Percentiles rank a stretch among this genome's conserved stretches.
These are phyloP conservation scores for Egretta garzetta DNA, from an alignment of 2,113 vertebrate species.

Conservation along the genomic window DNA sequence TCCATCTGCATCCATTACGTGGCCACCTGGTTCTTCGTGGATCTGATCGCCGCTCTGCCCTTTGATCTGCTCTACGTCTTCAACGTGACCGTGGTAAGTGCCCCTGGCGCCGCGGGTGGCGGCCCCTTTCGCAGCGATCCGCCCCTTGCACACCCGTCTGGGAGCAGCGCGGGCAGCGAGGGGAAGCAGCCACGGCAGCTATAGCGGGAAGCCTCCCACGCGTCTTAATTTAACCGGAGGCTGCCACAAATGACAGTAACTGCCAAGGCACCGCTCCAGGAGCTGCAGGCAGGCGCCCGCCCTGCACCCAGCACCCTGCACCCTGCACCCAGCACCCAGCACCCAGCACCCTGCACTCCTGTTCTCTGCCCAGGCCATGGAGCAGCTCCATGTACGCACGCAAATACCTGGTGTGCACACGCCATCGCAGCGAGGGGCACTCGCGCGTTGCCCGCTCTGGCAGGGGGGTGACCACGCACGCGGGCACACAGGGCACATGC, in stretches of 20 bases:
- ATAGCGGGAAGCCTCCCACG: slow-evolving; percentile 64
- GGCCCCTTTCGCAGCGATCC: not conserved
- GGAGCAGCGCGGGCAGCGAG: not conserved
- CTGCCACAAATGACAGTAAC: not conserved
- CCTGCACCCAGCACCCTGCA: not conserved
- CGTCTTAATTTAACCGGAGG: slow-evolving; percentile 51
- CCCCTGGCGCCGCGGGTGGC: rapidly evolving
- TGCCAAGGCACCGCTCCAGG: not conserved
- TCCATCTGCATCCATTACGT: slow-evolving; percentile 90
- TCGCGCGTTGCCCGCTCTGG: rapidly evolving
- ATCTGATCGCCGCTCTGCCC: slow-evolving; percentile 88
- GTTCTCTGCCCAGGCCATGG: not conserved
- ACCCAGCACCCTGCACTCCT: not conserved
- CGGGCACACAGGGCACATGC: not conserved
- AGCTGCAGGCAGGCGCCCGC: not conserved
- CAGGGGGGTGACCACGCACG: rapidly evolving
- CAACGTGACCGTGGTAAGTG: slow-evolving; percentile 90
- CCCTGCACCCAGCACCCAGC: not conserved
- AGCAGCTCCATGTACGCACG: rapidly evolving
- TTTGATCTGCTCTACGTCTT: slow-evolving; percentile 91
- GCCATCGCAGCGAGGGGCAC: not conserved
- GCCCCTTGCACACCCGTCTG: rapidly evolving
- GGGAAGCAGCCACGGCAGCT: not conserved
- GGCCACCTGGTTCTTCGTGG: slow-evolving; percentile 91
- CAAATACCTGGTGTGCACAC: not conserved